Evolutionary conservation across 2,888 invertebrate genomes (phyloP).

Genomic region (Timema podura): DNA sequence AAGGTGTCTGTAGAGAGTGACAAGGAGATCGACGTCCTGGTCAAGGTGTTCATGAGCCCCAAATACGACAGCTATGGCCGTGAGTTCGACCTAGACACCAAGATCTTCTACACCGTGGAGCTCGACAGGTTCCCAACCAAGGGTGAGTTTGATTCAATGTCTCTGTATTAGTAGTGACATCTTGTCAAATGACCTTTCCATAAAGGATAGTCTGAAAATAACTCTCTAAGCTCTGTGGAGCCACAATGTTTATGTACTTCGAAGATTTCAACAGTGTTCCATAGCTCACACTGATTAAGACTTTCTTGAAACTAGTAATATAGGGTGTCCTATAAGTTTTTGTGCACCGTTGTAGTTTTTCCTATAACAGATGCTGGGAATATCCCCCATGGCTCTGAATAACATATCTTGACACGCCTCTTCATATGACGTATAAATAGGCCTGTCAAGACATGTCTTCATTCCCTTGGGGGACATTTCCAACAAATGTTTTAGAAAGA

Average conservation of each 20-base stretch:
- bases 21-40: constrained; percentile 54
- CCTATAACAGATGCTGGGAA: too few species aligned
- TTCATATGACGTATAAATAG: too few species aligned
- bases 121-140: constrained; percentile 59
- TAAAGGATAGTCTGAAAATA: not conserved
- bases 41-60: constrained; percentile 66
- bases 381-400: too few species aligned
- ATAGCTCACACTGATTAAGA: too few species aligned
- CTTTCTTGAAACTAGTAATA: too few species aligned
- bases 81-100: constrained; percentile 51
- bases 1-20: constrained; percentile 55
- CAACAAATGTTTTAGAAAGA: too few species aligned
- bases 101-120: constrained; percentile 61
- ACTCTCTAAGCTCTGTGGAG: not conserved
- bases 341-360: too few species aligned
- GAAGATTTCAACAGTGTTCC: too few species aligned
- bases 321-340: too few species aligned
- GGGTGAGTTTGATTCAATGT: constrained; percentile 35
- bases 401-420: too few species aligned
- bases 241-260: not conserved
- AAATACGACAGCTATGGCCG: constrained; percentile 58
- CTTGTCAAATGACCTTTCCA: not conserved
- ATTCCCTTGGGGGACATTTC: too few species aligned
- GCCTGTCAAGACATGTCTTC: too few species aligned
- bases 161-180: not conserved